Evolutionary conservation across 2,888 invertebrate genomes (phyloP), one percentile per base, ranked within the genome.

Genomic region (Lasioglossum morio): DNA sequence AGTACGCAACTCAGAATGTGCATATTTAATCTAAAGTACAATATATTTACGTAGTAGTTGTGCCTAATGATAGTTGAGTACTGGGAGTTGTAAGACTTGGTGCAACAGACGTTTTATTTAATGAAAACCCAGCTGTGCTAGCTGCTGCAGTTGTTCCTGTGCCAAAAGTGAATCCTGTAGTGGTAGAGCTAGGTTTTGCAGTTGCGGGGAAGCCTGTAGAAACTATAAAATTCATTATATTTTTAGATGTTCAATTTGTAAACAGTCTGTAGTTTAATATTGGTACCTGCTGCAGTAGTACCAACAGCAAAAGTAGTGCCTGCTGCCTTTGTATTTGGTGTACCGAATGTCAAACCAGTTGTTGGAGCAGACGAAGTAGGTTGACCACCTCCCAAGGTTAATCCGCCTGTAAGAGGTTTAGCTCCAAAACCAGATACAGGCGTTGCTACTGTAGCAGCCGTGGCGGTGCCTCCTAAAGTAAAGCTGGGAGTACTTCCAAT

Each of bases 11-110:
- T 40, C 40, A 23, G n/a, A 72, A 7, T 4, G 16, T 43, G 2
- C 5, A 23, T 23, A 53, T n/a, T 16, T 30, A 8, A 57, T 10
- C 0, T 27, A 63, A 37, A 34, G 46, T 12, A 72, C 16, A 34
- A 4, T 43, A 48, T 16, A n/a, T 75, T 89, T 89, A 94, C 94
- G 93, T 94, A n/a, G 94, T 94, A 23, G 92, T 90, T 34, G 93
- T 92, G 53, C 93, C 94, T 40, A 95, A 88, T 19, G 93, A 90
- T 30, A 93, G 92, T 83, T 93, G 93, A 53, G 94, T 92, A 46
- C 92, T 85, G 19, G 88, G 83, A 60, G 92, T 84, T 34, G 90
- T 84, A 3, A 91, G 72, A 34, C 86, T 91, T 7, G 89, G 80
- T 4, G 94, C 91, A 4, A 93, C 89, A 19, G 91, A 77, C 4